Conservation (phyloP, 2,113 vertebrate species). For the Nycticryphes semicollaris region DNA sequence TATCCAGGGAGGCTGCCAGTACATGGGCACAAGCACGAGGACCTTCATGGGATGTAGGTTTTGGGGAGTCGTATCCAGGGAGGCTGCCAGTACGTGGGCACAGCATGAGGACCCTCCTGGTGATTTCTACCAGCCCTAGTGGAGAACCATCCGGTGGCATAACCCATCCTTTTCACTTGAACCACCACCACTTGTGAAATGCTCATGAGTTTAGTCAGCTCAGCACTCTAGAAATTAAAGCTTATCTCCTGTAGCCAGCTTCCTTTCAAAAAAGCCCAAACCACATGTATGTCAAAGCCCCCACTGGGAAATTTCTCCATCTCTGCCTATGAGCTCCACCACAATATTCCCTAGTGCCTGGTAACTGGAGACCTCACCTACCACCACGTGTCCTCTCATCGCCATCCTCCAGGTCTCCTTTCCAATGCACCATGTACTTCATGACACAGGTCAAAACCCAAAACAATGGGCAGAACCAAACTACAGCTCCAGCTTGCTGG, state of each 20-base stretch:
- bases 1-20: not conserved
- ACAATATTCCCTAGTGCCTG: not conserved
- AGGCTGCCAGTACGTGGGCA: not conserved
- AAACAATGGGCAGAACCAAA: not conserved
- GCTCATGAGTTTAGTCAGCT: not conserved
- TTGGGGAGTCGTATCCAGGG: not conserved
- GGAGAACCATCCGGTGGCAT: not conserved
- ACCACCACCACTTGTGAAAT: not conserved
- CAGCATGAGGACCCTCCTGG: not conserved
- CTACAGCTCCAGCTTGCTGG: not conserved
- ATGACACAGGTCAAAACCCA: fast-evolving
- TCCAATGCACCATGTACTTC: not conserved
- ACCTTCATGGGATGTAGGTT: not conserved
- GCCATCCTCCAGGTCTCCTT: not conserved
- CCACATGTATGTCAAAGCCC: not conserved
- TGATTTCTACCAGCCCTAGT: not conserved
- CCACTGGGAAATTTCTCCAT: not conserved
- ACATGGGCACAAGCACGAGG: not conserved
- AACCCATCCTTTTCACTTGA: not conserved
- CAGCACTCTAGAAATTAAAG: not conserved
- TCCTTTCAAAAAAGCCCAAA: not conserved
- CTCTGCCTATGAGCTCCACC: not conserved
- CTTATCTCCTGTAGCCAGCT: not conserved
- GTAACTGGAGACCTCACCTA: not conserved
- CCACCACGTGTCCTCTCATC: not conserved